Evolutionary conservation across 2,797 vertebrate species (phyloP).

Genomic region (Rachycentron canadum): DNA sequence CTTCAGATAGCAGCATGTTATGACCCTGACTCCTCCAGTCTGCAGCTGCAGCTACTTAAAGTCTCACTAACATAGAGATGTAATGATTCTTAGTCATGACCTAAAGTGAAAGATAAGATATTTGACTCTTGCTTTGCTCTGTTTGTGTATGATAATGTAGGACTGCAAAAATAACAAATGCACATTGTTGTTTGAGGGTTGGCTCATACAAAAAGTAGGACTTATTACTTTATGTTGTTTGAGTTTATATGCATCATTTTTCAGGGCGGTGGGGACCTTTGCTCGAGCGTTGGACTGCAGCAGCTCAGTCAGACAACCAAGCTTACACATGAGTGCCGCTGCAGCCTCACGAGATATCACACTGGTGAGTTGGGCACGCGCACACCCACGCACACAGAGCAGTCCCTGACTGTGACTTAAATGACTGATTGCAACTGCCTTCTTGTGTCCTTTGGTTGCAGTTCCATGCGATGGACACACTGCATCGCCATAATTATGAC

Average conservation of each 20-base stretch:
- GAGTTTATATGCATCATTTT: not conserved
- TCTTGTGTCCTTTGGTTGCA: conserved; percentile 56
- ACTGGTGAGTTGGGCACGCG: conserved; percentile 86
- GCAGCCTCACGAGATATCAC: conserved; percentile 98
- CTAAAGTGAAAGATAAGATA: not conserved
- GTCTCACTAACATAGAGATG: not conserved
- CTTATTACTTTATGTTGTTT: not conserved
- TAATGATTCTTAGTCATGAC: not conserved
- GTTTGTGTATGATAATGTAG: not conserved
- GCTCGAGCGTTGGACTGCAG: conserved; percentile 97
- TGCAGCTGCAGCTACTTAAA: not conserved
- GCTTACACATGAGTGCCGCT: conserved; percentile 98
- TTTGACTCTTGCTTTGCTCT: not conserved
- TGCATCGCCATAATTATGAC: conserved; percentile 94
- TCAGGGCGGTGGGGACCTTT: conserved; percentile 95
- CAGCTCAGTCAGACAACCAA: conserved; percentile 96
- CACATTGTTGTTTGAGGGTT: not conserved
- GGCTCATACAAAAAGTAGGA: not conserved
- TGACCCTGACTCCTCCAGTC: not conserved
- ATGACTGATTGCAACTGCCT: conserved; percentile 1
- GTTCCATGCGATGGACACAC: conserved; percentile 98
- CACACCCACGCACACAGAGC: not conserved
- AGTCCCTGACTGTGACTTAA: not conserved
- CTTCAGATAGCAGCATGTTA: not conserved
- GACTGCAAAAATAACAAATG: not conserved